A percentile compares a stretch with the other conserved stretches of the same genome.
phyloP scores from a whole-genome alignment of 53 echinoderm and acorn worm species.

The Astropecten irregularis region DNA sequence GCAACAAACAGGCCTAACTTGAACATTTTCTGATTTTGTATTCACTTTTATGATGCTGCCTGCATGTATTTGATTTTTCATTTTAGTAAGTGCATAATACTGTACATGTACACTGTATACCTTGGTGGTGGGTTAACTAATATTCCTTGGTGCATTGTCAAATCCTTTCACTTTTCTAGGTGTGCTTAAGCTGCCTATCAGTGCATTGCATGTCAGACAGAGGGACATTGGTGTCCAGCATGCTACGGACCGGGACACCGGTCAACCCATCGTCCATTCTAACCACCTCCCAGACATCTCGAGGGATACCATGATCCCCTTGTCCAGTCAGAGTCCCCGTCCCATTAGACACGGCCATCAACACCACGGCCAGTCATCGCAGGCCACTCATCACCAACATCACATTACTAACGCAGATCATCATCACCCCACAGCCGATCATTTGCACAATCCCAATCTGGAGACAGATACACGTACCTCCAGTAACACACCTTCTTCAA shows the following conservation, averaged over 20 bases:
- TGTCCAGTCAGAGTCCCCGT: conserved; percentile 2
- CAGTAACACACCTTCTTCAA: background rate
- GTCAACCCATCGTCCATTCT: background rate
- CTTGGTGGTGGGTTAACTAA: conserved; percentile 21
- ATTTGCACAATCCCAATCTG: background rate
- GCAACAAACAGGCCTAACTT: too few species aligned
- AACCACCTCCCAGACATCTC: conserved; percentile 30
- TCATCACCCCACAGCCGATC: background rate
- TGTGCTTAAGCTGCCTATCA: background rate
- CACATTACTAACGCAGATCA: background rate
- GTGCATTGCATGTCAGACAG: background rate
- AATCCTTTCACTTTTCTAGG: background rate
- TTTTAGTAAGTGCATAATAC: too few species aligned
- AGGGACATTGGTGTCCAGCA: conserved; percentile 32
- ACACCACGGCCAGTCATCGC: conserved; percentile 9
- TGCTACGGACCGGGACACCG: conserved; percentile 37
- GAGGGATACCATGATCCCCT: background rate
- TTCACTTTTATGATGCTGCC: too few species aligned
- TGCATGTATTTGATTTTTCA: too few species aligned
- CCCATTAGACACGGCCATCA: background rate
- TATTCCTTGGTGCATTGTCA: background rate
- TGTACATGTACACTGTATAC: too few species aligned
- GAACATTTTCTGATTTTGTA: too few species aligned
- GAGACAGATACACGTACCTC: background rate
- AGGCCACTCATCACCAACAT: conserved; percentile 2